Evolutionary conservation across 2,113 vertebrate genomes (phyloP), one percentile per base, ranked within the genome.

Genomic region (Rutilus rutilus): DNA sequence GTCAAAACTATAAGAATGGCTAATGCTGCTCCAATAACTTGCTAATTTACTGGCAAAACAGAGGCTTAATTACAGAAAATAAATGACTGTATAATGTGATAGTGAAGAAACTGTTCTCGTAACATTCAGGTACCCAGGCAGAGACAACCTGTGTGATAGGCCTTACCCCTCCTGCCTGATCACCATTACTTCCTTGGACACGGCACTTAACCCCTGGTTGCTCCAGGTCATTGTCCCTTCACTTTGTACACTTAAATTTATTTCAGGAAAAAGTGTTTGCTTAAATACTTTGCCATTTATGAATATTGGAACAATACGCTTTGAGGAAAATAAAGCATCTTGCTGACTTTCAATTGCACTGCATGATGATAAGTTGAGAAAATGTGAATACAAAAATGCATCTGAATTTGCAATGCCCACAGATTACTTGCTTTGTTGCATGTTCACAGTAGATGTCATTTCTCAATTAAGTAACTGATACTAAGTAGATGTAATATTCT

Each of bases 1-100:
- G 85, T 88, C 89, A 88, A 88, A 88, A 59, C 52, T 84, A 47
- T 88, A 74, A 87, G 86, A 89, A 89, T 86, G 86, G 83, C 83
- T 85, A 89, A 88, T 85, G 82, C 86, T 78, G 69, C 85, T 86
- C 87, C 86, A 86, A 77, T 86, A 86, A 85, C 86, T 86, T 47
- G 76, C 77, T 86, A 88, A 86, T 85, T 87, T 82, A 86, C 84
- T 86, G 73, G 73, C 65, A 45, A 89, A 87, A 78, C 8, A 80
- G 81, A 2, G 64, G 71, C 57, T 86, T 85, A 76, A 83, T 78
- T 83, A 60, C 60, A 77, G 59, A 88, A 86, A 82, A 52, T 52
- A 86, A 78, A 85, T 73, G 21, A 81, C 5, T 65, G 19, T 81
- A 81, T 33, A 42, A 64, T 47, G 59, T 30, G n/a, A 27, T 27